Conservation (phyloP, 2,797 vertebrate species). For the Anomalospiza imberbis region DNA sequence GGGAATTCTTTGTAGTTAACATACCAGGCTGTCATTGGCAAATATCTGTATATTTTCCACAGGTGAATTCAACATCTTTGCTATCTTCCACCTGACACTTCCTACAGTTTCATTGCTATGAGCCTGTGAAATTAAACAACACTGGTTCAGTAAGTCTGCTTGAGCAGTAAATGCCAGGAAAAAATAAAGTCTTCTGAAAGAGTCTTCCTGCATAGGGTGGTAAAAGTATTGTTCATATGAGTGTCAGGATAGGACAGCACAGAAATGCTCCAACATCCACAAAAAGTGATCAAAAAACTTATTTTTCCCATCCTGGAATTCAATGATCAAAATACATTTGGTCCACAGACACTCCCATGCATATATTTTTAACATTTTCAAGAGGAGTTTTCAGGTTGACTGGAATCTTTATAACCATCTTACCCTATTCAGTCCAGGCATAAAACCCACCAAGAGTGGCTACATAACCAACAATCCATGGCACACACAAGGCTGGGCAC, state of each 20-base stretch:
- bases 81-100: conserved; percentile 96
- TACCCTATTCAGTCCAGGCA: background rate
- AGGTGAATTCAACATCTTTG: conserved; percentile 92
- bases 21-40: conserved; percentile 96
- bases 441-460: background rate
- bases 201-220: background rate
- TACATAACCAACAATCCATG: accelerated
- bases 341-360: background rate
- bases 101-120: conserved; percentile 98
- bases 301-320: background rate
- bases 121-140: conserved; percentile 78
- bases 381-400: background rate
- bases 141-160: background rate
- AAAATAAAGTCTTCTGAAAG: background rate
- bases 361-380: background rate
- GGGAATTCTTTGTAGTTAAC: conserved; percentile 37
- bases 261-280: background rate
- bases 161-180: background rate
- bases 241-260: background rate
- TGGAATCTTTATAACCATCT: background rate
- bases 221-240: background rate
- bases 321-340: background rate
- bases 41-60: conserved; percentile 99
- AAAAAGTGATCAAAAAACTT: background rate
- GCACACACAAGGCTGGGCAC: background rate